Evolutionary conservation across 2,113 vertebrate genomes (phyloP), one percentile per base, ranked within the genome.

Genomic region (mouse (Mus musculus)): DNA sequence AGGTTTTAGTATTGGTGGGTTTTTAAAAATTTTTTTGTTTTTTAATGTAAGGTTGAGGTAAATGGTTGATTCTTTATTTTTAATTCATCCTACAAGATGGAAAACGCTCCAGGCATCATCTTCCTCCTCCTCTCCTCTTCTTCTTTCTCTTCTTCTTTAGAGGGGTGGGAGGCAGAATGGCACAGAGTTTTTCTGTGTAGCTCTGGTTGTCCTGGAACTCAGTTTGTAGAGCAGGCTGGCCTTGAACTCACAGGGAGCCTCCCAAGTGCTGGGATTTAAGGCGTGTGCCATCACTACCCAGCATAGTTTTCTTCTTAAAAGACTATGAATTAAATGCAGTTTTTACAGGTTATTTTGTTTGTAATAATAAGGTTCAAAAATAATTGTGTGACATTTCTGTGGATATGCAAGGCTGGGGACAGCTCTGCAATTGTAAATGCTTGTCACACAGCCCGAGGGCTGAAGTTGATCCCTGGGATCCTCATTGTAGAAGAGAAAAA

Each of bases 311-410:
- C 39, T 92, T 93, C 54, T 86, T 81, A 42, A 52, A 85, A 94
- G 81, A 69, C 86, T 77, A 10, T 56, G 91, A 28, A 52, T 91
- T 91, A 82, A 84, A 56, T 93, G 39, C 7, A 87, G 17, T 81
- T 81, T 28, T 87, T 72, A 90, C 46, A 78, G 56, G 6, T 88
- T 89, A 56, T 72, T 85, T 95, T 72, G 33, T 89, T 94, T 90
- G 24, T 95, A 81, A 86, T 95, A 81, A 86, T 93, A 89, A 95
- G 49, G 33, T 73, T 26, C 9, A 54, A 76, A 65, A 89, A 52
- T 11, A 90, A 39, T 88, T 90, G 3, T 88, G 0, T 88, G 42
- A 22, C 63, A 67, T 86, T 49, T 49, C n/a, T 22, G n/a, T n/a
- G 20, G 72, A 54, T 39, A 28, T 85, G 24, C 26, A 39, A 28